Conservation (phyloP, 2,797 vertebrate species). For the Steatocranus sp. region DNA sequence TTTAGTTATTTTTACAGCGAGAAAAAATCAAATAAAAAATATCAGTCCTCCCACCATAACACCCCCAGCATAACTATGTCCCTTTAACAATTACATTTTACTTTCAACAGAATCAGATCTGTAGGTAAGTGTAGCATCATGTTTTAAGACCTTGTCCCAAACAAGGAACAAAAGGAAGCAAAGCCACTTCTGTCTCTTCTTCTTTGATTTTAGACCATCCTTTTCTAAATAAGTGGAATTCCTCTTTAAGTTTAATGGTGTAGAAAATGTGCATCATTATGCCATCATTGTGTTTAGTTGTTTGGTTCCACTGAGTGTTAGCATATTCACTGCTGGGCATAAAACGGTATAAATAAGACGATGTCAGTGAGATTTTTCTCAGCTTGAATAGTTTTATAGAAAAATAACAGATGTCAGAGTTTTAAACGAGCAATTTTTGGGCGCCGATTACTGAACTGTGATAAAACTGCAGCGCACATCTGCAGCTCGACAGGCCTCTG, state of each 20-base stretch:
- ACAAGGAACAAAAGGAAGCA: background rate
- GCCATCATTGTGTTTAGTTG: background rate
- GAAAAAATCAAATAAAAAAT: background rate
- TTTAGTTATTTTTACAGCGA: background rate
- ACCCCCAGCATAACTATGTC: fast-evolving
- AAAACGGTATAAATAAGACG: background rate
- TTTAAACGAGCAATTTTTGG: background rate
- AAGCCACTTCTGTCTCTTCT: background rate
- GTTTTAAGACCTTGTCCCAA: background rate
- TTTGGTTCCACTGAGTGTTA: background rate
- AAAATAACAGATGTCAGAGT: background rate
- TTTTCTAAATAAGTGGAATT: background rate
- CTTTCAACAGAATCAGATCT: background rate
- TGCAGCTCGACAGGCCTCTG: background rate
- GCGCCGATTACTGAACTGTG: background rate
- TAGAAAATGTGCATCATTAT: background rate
- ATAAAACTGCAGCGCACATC: background rate
- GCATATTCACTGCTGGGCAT: background rate
- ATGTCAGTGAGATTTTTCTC: background rate
- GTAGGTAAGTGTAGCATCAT: background rate
- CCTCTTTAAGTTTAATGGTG: background rate
- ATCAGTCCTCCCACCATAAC: fast-evolving
- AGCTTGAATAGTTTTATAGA: background rate
- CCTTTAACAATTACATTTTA: background rate
- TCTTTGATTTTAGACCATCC: background rate